Base-by-base conservation (phyloP, 2,113 vertebrate genomes). In the Pelecanoides urinatrix region DNA sequence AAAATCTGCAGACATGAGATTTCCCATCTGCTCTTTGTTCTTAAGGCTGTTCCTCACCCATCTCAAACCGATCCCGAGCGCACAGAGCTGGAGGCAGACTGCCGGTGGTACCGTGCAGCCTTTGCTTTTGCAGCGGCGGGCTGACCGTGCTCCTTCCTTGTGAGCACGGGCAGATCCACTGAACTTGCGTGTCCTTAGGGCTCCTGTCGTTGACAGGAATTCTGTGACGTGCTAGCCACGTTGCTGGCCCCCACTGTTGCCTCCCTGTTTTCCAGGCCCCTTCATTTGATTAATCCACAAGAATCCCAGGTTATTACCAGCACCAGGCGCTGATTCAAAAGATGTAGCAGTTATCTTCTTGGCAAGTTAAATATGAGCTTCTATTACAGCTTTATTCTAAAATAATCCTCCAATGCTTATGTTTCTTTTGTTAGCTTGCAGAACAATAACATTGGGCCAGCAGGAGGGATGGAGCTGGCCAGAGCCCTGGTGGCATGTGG, bases 391-490 rank as follows among this genome's bases (percentile, higher is more conserved):
- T 93, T 86, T 53, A 29, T 70, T 85, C 77, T 70, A 78, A 91
- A 93, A 56, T 77, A 76, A 80, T 70, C 47, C 26, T 50, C 22
- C 18, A 42, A 4, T 85, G 45, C 25, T 85, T 70, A 1, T 53
- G 34, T 84, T 92, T 86, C 44, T 92, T 73, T 74, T 75, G 18
- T 34, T 78, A 99, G 98, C 71, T 97, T 99, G 71, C 96, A 95
- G 40, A 94, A 90, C 78, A 98, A 92, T 49, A 32, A 36, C 16
- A 86, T 98, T 20, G 87, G 91, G 47, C 90, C 92, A 23, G 66
- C 74, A 42, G 98, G 97, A 55, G 78, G 73, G 5, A 61, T 78
- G 76, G 68, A 96, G 65, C 92, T 99, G 94, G 88, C 89, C 74
- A 79, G 61, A 92, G 98, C 94, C 44, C 82, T 99, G 66, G 92